Evolutionary conservation across 2,888 invertebrate species (phyloP).

Genomic region (Macaria liturata): DNA sequence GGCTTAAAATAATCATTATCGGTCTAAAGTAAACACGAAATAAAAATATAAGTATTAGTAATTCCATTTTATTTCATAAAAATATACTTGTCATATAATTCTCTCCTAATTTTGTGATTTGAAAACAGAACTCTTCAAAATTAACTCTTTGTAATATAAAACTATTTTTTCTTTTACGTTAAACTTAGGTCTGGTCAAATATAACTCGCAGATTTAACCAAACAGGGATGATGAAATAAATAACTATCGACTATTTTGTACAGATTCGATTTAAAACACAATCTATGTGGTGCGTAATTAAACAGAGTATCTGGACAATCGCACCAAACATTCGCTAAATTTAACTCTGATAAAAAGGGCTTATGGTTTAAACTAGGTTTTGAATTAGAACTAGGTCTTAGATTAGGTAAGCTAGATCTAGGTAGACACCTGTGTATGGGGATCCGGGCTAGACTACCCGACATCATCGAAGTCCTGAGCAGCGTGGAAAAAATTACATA

Average conservation of each 20-base stretch:
- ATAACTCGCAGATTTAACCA: slow-evolving; percentile 69
- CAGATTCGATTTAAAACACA: slow-evolving; percentile 65
- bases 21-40: slow-evolving; percentile 24
- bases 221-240: slow-evolving; percentile 66
- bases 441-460: slow-evolving; percentile 76
- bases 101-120: too few species aligned
- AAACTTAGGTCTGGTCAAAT: slow-evolving; percentile 47
- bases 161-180: too few species aligned
- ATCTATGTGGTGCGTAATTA: slow-evolving; percentile 63
- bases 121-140: too few species aligned
- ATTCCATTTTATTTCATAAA: slow-evolving; percentile 63
- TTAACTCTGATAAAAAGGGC: slow-evolving; percentile 44
- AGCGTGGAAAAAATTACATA: slow-evolving; percentile 54
- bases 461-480: slow-evolving; percentile 76
- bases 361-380: slow-evolving; percentile 27
- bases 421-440: slow-evolving; percentile 79
- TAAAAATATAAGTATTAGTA: slow-evolving; percentile 56
- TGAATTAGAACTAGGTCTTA: slow-evolving; percentile 32
- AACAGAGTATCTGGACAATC: slow-evolving; percentile 66
- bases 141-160: too few species aligned
- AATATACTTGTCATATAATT: neutral
- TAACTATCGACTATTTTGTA: slow-evolving; percentile 58
- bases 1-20: slow-evolving; percentile 8
- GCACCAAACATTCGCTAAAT: slow-evolving; percentile 55
- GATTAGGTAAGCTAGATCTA: slow-evolving; percentile 36